Percentiles rank a stretch among this genome's conserved stretches.
These are phyloP conservation scores for Pterocles orientalis DNA, from an alignment of 2,113 vertebrate species.

Conservation along the genomic window DNA sequence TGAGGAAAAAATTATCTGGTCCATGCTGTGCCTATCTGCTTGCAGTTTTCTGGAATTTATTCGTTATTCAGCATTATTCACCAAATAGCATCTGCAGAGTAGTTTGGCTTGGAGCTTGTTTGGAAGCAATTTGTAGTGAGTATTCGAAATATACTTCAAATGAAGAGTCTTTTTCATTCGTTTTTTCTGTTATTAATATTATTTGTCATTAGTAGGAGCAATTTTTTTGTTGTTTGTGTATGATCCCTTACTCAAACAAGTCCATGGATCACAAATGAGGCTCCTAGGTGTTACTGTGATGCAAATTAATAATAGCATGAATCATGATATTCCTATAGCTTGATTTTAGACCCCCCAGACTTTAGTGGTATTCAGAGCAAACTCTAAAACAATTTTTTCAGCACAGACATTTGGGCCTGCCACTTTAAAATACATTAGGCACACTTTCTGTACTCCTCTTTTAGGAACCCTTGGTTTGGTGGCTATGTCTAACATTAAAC, in stretches of 20 bases:
- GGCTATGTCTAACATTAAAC: not conserved
- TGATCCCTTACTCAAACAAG: not conserved
- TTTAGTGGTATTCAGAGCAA: not conserved
- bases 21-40: not conserved
- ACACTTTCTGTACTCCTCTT: not conserved
- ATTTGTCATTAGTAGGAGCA: not conserved
- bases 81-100: not conserved
- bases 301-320: not conserved
- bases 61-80: not conserved
- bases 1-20: slow-evolving; percentile 33
- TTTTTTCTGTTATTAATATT: not conserved
- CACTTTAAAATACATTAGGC: not conserved
- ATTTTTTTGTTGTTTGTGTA: not conserved
- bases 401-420: not conserved
- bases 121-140: not conserved
- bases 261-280: not conserved
- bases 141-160: not conserved
- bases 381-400: not conserved
- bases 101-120: not conserved
- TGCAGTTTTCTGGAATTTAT: not conserved
- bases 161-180: not conserved
- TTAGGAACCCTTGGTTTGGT: not conserved
- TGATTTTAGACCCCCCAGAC: not conserved
- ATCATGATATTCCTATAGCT: not conserved
- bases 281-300: not conserved